Evolutionary conservation across 2,113 vertebrate genomes (phyloP), one percentile per base, ranked within the genome.

Genomic region (Corydoras maculifer): DNA sequence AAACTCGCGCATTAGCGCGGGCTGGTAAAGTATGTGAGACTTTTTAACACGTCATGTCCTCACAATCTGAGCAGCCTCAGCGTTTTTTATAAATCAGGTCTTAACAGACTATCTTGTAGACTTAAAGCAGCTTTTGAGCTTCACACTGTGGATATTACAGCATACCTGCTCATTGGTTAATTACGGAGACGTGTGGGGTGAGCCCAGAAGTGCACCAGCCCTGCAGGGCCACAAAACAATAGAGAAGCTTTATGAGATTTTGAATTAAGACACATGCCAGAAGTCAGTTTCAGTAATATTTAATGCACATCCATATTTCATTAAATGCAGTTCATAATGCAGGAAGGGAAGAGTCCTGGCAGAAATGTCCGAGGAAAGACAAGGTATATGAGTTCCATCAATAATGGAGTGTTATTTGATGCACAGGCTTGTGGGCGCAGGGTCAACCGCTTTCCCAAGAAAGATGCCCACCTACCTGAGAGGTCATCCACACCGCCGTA

Each of bases 271-370:
- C 70, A 70, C 77, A 78, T 82, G 80, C 79, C 78, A 69, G 75
- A 76, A 57, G 78, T 68, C 57, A 75, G 77, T 80, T 78, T 58
- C 58, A 62, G 78, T 81, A 83, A 80, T 81, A 81, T 78, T 62
- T 70, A 73, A 65, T 61, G 72, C 81, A 64, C 58, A 67, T 83
- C 76, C 80, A 79, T 83, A 78, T 84, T 86, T 86, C 76, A 86
- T 86, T 83, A 82, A 83, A 83, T 71, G 75, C 57, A 68, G 18
- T 84, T 86, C 61, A 84, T 81, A 77, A 85, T 77, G 69, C 74
- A 69, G 68, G 43, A 69, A 18, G 53, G 55, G 53, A 70, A 58
- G 60, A 58, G 32, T 43, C 64, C 50, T 69, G 72, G 70, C 35
- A 71, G 76, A 71, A 14, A 69, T 66, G 77, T 77, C 62, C 66